Evolutionary conservation across 2,888 invertebrate species (phyloP).

Genomic region (Xestia xanthographa): DNA sequence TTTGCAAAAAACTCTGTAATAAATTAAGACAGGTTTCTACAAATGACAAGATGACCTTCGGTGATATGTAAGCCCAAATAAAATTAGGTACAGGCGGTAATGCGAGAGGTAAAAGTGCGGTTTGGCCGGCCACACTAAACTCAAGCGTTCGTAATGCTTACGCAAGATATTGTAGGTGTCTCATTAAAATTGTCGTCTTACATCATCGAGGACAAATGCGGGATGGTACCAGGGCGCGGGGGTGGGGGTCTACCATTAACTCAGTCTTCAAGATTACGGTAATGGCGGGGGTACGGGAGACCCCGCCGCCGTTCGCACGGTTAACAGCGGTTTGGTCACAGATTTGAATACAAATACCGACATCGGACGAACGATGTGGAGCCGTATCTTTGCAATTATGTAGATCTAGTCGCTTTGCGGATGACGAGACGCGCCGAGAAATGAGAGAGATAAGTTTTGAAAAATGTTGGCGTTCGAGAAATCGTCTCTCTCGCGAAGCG

Average conservation of each 20-base stretch:
- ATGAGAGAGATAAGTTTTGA: constrained; percentile 60
- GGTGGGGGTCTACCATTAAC: constrained; percentile 56
- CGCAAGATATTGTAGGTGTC: constrained; percentile 57
- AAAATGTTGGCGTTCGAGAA: constrained; percentile 49
- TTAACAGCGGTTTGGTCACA: constrained; percentile 67
- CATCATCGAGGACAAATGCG: constrained; percentile 53
- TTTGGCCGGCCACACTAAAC: constrained; percentile 44
- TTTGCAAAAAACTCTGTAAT: not conserved
- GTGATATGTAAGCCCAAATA: not conserved
- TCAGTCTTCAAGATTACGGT: constrained; percentile 67
- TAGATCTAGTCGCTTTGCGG: constrained; percentile 63
- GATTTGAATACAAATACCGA: constrained; percentile 72
- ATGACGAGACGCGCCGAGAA: constrained; percentile 56
- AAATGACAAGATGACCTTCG: not conserved
- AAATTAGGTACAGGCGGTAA: constrained; percentile 19
- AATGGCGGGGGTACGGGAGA: constrained; percentile 57
- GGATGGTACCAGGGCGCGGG: constrained; percentile 6
- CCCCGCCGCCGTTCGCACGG: constrained; percentile 56
- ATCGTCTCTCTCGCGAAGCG: constrained; percentile 16
- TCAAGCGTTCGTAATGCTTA: constrained; percentile 45
- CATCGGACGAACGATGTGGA: constrained; percentile 63
- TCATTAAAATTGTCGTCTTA: constrained; percentile 66
- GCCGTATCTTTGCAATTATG: constrained; percentile 68
- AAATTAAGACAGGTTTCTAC: constrained; percentile 9
- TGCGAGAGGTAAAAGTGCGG: constrained; percentile 26